Percentiles rank a stretch among this genome's conserved stretches.
Evolutionary conservation across 1,140 invertebrate species (phyloP).

Genomic region (Penaeus japonicus): DNA sequence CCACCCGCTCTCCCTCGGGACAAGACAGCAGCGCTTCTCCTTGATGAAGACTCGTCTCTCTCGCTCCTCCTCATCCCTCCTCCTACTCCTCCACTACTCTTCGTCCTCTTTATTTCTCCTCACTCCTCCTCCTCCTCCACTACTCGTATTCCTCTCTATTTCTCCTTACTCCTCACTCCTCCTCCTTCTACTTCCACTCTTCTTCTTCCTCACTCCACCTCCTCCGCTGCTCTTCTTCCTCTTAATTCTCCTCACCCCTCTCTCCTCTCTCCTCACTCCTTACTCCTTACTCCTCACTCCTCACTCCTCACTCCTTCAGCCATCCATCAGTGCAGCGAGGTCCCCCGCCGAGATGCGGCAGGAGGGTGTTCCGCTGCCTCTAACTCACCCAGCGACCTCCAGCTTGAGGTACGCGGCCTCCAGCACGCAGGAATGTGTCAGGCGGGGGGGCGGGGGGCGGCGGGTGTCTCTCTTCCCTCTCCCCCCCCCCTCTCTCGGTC

Average conservation of each 20-base stretch:
- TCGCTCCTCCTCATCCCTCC: not conserved
- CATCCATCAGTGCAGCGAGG: not conserved
- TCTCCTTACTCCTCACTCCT: not conserved
- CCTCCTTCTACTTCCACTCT: not conserved
- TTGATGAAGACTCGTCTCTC: not conserved
- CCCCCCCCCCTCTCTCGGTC: not conserved
- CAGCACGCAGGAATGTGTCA: not conserved
- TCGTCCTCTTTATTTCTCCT: not conserved
- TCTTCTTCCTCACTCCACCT: not conserved
- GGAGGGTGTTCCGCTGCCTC: too few species aligned
- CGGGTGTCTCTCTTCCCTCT: not conserved
- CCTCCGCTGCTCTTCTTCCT: not conserved
- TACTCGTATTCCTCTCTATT: not conserved
- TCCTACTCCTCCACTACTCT: not conserved
- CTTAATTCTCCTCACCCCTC: not conserved
- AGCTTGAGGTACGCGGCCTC: constrained; percentile 19
- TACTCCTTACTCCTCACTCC: not conserved
- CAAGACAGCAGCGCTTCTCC: not conserved
- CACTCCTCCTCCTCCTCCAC: not conserved
- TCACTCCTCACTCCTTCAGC: not conserved
- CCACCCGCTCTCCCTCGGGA: too few species aligned
- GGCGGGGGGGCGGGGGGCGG: not conserved
- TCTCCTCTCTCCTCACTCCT: not conserved
- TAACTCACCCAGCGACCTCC: too few species aligned
- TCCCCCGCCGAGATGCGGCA: too few species aligned